phyloP scores from a whole-genome alignment of 2,797 vertebrate genomes.

The Onychomys arenicola region DNA sequence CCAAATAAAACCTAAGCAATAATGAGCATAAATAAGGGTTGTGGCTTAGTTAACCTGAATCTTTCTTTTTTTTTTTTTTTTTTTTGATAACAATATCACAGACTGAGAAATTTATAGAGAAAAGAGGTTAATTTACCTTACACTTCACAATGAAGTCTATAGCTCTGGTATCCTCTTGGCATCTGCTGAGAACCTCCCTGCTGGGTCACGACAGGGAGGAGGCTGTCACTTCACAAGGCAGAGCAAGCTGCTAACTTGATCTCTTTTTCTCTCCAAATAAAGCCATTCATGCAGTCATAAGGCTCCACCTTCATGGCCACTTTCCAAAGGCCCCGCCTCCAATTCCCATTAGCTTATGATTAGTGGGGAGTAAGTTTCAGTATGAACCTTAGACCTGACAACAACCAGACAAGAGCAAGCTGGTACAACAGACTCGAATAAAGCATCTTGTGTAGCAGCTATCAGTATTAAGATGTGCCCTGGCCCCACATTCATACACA shows the following conservation, averaged over 20 bases:
- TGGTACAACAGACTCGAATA: not conserved
- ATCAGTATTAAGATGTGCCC: slow-evolving; percentile 21
- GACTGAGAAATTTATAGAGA: not conserved
- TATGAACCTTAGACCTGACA: not conserved
- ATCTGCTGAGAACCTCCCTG: not conserved
- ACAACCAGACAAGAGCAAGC: not conserved
- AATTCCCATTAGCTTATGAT: not conserved
- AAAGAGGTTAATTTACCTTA: not conserved
- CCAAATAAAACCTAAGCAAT: not conserved
- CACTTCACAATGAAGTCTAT: not conserved
- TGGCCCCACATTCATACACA: not conserved
- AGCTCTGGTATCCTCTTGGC: not conserved
- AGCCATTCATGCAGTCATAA: not conserved
- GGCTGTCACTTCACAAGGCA: not conserved
- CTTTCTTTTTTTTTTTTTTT: not conserved
- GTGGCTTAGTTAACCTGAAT: not conserved
- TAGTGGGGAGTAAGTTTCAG: not conserved
- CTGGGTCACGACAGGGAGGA: not conserved
- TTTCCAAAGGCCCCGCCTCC: not conserved
- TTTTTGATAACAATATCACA: not conserved
- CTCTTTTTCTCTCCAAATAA: not conserved
- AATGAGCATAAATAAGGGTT: slow-evolving; percentile 2
- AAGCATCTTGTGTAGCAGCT: slow-evolving; percentile 28
- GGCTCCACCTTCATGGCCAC: not conserved
- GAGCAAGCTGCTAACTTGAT: not conserved